phyloP scores from a whole-genome alignment of 1,140 invertebrate species.

The Mycetomoellerius zeteki region DNA sequence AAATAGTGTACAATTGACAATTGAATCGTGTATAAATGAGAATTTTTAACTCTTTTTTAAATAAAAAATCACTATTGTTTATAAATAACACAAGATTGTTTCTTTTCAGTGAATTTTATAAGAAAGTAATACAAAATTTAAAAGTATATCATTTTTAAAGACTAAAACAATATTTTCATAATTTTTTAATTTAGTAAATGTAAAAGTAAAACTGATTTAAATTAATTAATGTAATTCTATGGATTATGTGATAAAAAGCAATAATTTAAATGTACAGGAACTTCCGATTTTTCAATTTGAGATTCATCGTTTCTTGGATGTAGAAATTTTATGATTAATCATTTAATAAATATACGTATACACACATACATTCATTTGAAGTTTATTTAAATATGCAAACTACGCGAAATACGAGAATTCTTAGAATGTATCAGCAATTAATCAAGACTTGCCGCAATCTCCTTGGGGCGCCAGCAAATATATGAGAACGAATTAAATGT shows the following conservation, averaged over 20 bases:
- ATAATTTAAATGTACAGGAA: neutral
- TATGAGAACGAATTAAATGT: constrained; percentile 46
- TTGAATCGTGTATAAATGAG: no score
- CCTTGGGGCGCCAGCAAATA: neutral
- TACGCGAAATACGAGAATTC: neutral
- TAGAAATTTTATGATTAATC: neutral
- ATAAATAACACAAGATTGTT: neutral
- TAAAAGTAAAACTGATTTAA: neutral
- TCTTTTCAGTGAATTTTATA: neutral
- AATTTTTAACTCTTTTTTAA: neutral
- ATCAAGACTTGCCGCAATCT: constrained; percentile 50
- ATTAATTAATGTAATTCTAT: neutral
- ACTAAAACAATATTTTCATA: neutral
- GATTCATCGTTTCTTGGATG: neutral
- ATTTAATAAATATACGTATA: constrained; percentile 10
- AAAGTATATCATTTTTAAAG: no score
- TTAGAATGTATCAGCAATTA: constrained; percentile 39
- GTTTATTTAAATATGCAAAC: constrained; percentile 28
- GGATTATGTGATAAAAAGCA: neutral
- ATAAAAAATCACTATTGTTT: neutral
- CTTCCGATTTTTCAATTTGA: neutral
- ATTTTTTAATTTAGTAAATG: neutral
- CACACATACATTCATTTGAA: neutral
- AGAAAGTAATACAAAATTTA: neutral
- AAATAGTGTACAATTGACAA: neutral